Percentiles rank a stretch among this genome's conserved stretches.
phyloP scores from a whole-genome alignment of 2,797 vertebrate species.

The Enteromius trimaculatus region DNA sequence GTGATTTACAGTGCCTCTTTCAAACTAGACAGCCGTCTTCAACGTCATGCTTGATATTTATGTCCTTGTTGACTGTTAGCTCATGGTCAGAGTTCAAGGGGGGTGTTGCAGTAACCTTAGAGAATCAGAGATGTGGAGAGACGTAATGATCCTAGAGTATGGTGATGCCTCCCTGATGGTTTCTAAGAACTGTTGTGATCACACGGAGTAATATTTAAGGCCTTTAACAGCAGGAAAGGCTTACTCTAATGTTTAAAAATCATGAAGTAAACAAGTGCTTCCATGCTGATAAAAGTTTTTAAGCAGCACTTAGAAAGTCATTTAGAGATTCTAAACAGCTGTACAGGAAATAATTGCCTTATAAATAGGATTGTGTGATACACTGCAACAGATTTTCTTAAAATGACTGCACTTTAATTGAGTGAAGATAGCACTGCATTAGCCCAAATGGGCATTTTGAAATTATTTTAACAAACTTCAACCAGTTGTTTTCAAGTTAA shows the following conservation, averaged over 20 bases:
- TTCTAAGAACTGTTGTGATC: conserved; percentile 69
- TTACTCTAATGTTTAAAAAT: conserved; percentile 27
- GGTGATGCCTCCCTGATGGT: conserved; percentile 37
- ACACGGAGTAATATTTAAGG: conserved; percentile 25
- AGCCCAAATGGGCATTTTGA: background rate
- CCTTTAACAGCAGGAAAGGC: conserved; percentile 36
- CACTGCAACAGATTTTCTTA: background rate
- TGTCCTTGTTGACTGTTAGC: conserved; percentile 46
- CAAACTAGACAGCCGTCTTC: background rate
- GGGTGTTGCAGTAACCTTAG: conserved; percentile 59
- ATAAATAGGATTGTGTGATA: conserved; percentile 16
- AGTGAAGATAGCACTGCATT: background rate
- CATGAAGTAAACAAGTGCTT: conserved; percentile 39
- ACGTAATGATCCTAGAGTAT: conserved; percentile 61
- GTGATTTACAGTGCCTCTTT: conserved; percentile 1
- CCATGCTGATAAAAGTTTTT: conserved; percentile 31
- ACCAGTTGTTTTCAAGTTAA: background rate
- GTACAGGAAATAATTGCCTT: conserved; percentile 34
- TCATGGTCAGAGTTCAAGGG: conserved; percentile 72
- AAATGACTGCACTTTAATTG: background rate
- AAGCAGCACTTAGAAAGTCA: conserved; percentile 47
- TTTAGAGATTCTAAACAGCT: conserved; percentile 39
- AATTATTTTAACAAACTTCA: background rate
- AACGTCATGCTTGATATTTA: conserved; percentile 10
- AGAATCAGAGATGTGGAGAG: conserved; percentile 61